Percentiles rank a stretch among this genome's conserved stretches.
Evolutionary conservation across 1,140 invertebrate species (phyloP).

Genomic region (Homarus americanus): DNA sequence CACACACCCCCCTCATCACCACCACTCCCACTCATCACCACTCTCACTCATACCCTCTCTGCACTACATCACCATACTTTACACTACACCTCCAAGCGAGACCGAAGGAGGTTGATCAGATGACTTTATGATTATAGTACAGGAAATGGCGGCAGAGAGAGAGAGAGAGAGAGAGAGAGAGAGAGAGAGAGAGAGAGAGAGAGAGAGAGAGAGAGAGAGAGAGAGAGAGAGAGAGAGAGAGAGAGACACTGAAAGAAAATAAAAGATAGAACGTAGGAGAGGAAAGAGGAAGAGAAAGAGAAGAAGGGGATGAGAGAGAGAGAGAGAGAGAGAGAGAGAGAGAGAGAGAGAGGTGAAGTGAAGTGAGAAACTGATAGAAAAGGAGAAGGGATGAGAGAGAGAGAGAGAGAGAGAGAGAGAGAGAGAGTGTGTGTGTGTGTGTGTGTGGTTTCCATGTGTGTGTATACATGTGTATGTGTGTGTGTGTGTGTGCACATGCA

Average conservation of each 20-base stretch:
- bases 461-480: not conserved
- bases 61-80: no score
- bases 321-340: not conserved
- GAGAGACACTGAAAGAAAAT: conserved; percentile 4
- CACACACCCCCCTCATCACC: no score
- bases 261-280: conserved; percentile 5
- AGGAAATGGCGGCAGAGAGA: not conserved
- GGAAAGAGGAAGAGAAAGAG: not conserved
- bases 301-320: not conserved
- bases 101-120: no score
- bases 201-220: conserved; percentile 41
- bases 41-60: not conserved
- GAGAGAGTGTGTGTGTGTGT: no score
- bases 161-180: conserved; percentile 6
- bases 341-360: not conserved
- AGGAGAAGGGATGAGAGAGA: not conserved
- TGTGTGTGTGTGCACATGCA: not conserved
- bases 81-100: no score
- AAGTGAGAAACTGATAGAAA: not conserved
- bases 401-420: not conserved
- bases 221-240: conserved; percentile 58
- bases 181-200: conserved; percentile 41
- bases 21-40: no score
- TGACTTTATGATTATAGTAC: not conserved
- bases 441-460: no score